Conservation (phyloP, 2,797 vertebrate genomes). For the Spinus pinus region DNA sequence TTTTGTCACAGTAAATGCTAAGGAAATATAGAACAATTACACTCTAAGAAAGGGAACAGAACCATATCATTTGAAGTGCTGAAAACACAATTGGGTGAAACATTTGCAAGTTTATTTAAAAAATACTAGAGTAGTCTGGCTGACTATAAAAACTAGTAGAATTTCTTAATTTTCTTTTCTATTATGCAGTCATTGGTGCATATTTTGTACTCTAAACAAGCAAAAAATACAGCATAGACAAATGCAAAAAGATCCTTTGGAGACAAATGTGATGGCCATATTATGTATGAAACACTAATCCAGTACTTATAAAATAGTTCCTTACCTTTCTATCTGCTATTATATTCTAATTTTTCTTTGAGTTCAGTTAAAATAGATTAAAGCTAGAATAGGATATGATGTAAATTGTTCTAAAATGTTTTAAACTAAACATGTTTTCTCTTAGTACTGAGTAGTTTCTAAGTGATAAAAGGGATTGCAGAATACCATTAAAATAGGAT, state of each 20-base stretch:
- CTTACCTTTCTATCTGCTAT: background rate
- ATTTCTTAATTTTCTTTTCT: background rate
- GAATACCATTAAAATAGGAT: background rate
- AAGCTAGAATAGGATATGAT: background rate
- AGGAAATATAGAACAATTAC: background rate
- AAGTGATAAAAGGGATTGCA: background rate
- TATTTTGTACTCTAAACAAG: background rate
- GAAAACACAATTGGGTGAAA: background rate
- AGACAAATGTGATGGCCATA: background rate
- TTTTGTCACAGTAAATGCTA: background rate
- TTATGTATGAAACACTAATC: background rate
- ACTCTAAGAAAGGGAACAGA: background rate
- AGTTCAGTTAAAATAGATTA: background rate
- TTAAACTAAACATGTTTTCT: background rate
- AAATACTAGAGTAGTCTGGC: background rate
- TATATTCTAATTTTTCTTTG: background rate
- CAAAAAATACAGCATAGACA: background rate
- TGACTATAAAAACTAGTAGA: background rate
- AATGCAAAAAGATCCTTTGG: background rate
- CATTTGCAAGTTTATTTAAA: background rate
- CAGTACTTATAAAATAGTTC: background rate
- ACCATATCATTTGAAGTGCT: background rate
- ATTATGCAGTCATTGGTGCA: background rate
- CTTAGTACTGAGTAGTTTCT: background rate
- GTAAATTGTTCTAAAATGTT: background rate